A percentile compares a stretch with the other conserved stretches of the same genome.
Evolutionary conservation across 2,888 invertebrate genomes (phyloP).

Genomic region (Zonitis immaculata): DNA sequence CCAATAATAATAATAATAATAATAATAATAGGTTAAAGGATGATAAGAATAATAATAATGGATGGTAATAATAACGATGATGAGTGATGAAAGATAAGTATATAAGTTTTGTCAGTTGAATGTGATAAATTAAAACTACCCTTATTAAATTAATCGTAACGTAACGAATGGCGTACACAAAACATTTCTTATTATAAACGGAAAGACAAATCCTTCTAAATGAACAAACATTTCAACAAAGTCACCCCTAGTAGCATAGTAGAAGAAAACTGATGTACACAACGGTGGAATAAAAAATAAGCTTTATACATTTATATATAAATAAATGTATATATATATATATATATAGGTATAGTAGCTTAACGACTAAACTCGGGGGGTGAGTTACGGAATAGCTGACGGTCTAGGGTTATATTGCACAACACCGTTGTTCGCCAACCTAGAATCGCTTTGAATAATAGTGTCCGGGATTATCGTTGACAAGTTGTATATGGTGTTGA

Average conservation of each 20-base stretch:
- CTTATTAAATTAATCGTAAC: slow-evolving; percentile 18
- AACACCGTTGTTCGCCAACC: not conserved
- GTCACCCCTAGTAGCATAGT: slow-evolving; percentile 3
- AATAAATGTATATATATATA: too few species aligned
- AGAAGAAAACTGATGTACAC: not conserved
- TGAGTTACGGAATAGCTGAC: slow-evolving; percentile 20
- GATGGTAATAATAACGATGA: too few species aligned
- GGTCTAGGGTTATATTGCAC: slow-evolving; percentile 19
- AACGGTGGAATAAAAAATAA: slow-evolving; percentile 5
- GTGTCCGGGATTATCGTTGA: slow-evolving; percentile 27
- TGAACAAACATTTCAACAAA: slow-evolving; percentile 26
- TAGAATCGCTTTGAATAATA: slow-evolving; percentile 26
- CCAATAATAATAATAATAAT: not conserved
- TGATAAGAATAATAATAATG: too few species aligned
- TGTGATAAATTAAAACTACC: slow-evolving; percentile 17
- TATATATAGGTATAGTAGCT: slow-evolving; percentile 12
- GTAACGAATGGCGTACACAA: slow-evolving; percentile 22
- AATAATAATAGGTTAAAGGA: not conserved
- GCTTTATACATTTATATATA: too few species aligned
- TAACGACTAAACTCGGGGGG: slow-evolving; percentile 6
- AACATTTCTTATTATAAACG: slow-evolving; percentile 25
- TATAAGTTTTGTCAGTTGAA: slow-evolving; percentile 11
- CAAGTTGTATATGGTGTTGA: slow-evolving; percentile 18
- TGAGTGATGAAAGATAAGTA: not conserved
- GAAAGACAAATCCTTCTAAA: slow-evolving; percentile 28